phyloP scores from a whole-genome alignment of 1,140 invertebrate species.

The Cydia pomonella region DNA sequence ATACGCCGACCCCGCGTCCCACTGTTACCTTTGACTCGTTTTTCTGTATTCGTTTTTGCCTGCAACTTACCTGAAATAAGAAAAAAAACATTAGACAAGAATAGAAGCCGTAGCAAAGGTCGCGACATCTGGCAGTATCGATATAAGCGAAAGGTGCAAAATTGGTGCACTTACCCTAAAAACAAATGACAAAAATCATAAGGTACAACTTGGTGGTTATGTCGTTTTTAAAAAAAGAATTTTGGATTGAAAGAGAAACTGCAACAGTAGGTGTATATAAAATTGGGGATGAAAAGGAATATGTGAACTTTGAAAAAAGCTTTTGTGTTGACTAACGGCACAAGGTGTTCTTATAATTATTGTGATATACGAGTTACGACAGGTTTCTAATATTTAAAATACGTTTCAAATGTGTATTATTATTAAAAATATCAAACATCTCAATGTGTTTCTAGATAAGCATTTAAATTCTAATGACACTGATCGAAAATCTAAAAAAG shows the following conservation, averaged over 20 bases:
- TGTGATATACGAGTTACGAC: neutral
- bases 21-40: slow-evolving; percentile 31
- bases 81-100: slow-evolving; percentile 55
- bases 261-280: slow-evolving; percentile 9
- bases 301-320: neutral
- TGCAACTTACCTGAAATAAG: slow-evolving; percentile 56
- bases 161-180: slow-evolving; percentile 2
- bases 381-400: neutral
- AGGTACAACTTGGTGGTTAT: neutral
- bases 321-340: slow-evolving; percentile 6
- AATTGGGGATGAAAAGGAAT: slow-evolving; percentile 12
- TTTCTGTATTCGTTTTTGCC: slow-evolving; percentile 40
- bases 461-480: too few relatives aligned
- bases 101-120: slow-evolving; percentile 52
- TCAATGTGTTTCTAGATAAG: too few relatives aligned
- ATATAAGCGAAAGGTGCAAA: slow-evolving; percentile 30
- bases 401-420: too few relatives aligned
- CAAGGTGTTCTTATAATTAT: neutral
- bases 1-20: neutral
- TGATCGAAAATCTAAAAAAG: too few relatives aligned
- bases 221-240: neutral
- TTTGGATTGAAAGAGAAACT: slow-evolving; percentile 18
- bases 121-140: slow-evolving; percentile 44
- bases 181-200: neutral
- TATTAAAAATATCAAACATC: too few relatives aligned